Base-by-base conservation (phyloP, 2,888 invertebrate genomes). In the Eustalomyia histrio region DNA sequence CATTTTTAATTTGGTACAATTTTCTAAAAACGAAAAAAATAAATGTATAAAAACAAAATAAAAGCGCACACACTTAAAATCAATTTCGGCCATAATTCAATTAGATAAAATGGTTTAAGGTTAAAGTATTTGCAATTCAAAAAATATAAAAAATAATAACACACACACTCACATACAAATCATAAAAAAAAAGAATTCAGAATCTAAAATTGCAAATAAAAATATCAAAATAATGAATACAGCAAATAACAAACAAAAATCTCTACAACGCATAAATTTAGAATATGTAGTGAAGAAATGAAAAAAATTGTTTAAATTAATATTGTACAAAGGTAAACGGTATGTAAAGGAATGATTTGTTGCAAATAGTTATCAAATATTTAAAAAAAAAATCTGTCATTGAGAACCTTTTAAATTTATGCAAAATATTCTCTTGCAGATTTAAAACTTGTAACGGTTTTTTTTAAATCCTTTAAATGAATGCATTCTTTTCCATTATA, bases 31-130 rank as follows among this genome's bases (percentile, higher is more conserved):
- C 21, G 57, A 55, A 68, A 29, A 35, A 52, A 47, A n/a, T n/a
- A n/a, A n/a, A n/a, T n/a, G n/a, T n/a, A n/a, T n/a, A n/a, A n/a
- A n/a, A n/a, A n/a, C n/a, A n/a, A n/a, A n/a, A n/a, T n/a, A n/a
- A 63, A 35, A 39, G n/a, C 21, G 14, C 65, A 74, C 29, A 74
- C 58, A 57, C 67, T 69, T 69, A 74, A 78, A 81, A 81, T 81
- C 78, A 81, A 81, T 81, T 81, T 81, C 78, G 74, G 74, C 75
- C 63, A 81, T 81, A 81, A 81, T 78, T 81, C 71, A 81, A 81
- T 81, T 81, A 81, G 75, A 61, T 65, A 81, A n/a, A 78, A 81
- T 81, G 71, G 81, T 78, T 81, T 81, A 81, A 81, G 81, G 81
- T 81, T 81, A 81, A 76, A 76, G 53, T 63, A 81, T 78, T 74